Evolutionary conservation across 2,888 invertebrate genomes (phyloP), one percentile per base, ranked within the genome.

Genomic region (Polietes domitor): DNA sequence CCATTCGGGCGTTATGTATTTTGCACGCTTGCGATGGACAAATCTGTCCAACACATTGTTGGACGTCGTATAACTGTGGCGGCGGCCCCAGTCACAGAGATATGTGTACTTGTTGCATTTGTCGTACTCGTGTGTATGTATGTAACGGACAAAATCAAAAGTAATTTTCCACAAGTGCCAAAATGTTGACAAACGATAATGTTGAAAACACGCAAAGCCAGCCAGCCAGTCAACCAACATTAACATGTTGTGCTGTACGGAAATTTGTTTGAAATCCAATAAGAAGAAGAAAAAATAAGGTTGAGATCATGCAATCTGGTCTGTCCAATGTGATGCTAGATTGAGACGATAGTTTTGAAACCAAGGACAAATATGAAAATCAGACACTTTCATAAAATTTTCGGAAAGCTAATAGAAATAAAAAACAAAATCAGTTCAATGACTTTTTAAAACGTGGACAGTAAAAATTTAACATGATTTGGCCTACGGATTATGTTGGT

Each of bases 161-260:
- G 50, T 63, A 65, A 76, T 75, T 82, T 77, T 70, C 73, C n/a
- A 53, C 26, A 80, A 76, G 76, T 76, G 53, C 70, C 61, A 77
- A 41, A 74, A 83, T 24, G 80, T 80, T 83, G 77, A 83, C 83
- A 80, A 83, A 80, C 80, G 77, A 75, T 76, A 72, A 68, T 68
- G 55, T 72, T 37, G 32, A 76, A 72, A 76, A 76, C 53, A 79
- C 58, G 72, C 76, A 68, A 76, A 65, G 50, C 32, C 28, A 47
- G n/a, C n/a, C 9, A 47, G 12, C 47, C n/a, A 47, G n/a, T 4
- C 47, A 74, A 61, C 53, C 21, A 47, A 63, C 63, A 68, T 41
- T n/a, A n/a, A n/a, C 68, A 41, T 68, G 68, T 68, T 47, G 41
- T 37, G 28, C 21, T 77, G 21, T 43, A 15, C 12, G n/a, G 50